Percentiles rank a stretch among this genome's conserved stretches.
phyloP scores from a whole-genome alignment of 2,113 vertebrate genomes.

The Beaufortia kweichowensis region DNA sequence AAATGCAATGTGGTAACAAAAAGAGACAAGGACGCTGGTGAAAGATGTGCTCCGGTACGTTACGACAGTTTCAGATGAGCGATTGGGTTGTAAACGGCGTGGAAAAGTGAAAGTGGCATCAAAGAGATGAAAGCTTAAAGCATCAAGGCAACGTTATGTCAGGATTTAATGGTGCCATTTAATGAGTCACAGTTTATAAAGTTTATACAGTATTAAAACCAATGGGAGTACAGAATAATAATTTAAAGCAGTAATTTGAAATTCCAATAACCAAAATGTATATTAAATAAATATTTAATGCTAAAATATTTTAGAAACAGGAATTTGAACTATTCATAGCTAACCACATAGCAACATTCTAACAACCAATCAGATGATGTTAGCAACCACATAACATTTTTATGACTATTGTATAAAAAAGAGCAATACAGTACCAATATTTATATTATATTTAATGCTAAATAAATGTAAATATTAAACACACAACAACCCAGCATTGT shows the following conservation, averaged over 20 bases:
- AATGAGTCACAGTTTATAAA: background rate
- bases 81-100: constrained; percentile 18
- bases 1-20: constrained; percentile 38
- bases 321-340: no score
- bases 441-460: no score
- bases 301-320: no score
- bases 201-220: background rate
- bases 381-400: no score
- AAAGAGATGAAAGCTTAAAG: background rate
- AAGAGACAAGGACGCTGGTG: constrained; percentile 20
- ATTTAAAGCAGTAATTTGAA: background rate
- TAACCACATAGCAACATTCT: no score
- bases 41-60: constrained; percentile 21
- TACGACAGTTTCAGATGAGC: constrained; percentile 3
- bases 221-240: no score
- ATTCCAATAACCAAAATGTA: background rate
- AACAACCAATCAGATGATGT: no score
- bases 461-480: no score
- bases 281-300: background rate
- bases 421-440: no score
- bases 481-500: no score
- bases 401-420: no score
- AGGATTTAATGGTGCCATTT: background rate
- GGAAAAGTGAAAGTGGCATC: constrained; percentile 14
- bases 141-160: background rate